Base-by-base conservation (phyloP, 2,888 invertebrate genomes). In the Tuberolachnus salignus region DNA sequence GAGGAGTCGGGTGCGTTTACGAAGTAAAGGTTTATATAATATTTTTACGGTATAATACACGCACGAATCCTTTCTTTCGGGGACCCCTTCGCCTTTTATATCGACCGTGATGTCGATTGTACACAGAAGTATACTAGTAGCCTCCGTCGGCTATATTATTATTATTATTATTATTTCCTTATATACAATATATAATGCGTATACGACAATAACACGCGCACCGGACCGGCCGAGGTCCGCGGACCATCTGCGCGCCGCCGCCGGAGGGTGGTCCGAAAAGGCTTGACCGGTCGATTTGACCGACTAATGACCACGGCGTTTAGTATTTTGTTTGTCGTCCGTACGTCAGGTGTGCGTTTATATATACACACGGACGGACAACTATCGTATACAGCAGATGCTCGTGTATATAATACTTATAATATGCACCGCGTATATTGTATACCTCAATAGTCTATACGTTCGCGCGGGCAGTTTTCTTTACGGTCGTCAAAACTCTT, bases 221-320 rank as follows among this genome's bases (percentile, higher is more conserved):
- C 69, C 4, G n/a, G 69, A 55, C 26, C 69, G 53, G 16, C 69
- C 69, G 59, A n/a, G 11, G 23, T 11, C 61, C 23, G 34, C 44
- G 49, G 59, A 34, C 67, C 75, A 69, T 78, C 75, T 78, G 75
- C 75, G 26, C 59, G 49, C 23, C 63, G n/a, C 11, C 23, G 55
- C 44, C 49, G 66, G 75, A 78, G 67, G 75, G 75, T 75, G 75
- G 75, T 66, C 75, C 66, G 9, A 21, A 49, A 57, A 51, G 67
- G 75, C 75, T 78, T 78, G 75, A 78, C 75, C 75, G 75, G 75
- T 67, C 75, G 66, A 78, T 78, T n/a, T 78, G 75, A 78, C 75
- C 49, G 75, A 78, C 75, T 78, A 78, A 78, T 78, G 75, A 78
- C 75, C 75, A 67, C 55, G 59, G 72, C 21, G 72, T 13, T 3